These are phyloP conservation scores for Thamnaconus septentrionalis DNA, from an alignment of 2,113 vertebrate genomes.

Conservation along the genomic window DNA sequence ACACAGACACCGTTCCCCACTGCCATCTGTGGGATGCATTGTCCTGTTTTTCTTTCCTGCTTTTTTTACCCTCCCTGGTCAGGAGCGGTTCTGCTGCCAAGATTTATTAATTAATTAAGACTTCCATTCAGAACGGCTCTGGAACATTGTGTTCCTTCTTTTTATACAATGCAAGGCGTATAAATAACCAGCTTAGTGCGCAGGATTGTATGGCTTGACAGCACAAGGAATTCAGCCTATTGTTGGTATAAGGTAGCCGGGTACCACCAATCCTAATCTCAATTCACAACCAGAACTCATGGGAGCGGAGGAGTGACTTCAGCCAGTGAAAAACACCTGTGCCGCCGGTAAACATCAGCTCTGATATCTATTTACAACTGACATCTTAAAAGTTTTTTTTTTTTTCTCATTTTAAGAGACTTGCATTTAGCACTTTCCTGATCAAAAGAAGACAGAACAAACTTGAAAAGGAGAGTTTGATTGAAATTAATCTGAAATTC, in stretches of 20 bases:
- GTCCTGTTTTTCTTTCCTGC: constrained; percentile 63
- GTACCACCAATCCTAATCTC: constrained; percentile 5
- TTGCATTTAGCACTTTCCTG: too few relatives aligned
- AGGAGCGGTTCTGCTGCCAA: constrained; percentile 69
- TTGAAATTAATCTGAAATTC: too few relatives aligned
- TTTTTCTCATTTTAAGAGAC: too few relatives aligned
- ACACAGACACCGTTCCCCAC: constrained; percentile 71
- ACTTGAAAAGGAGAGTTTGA: too few relatives aligned
- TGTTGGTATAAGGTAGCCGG: constrained; percentile 40
- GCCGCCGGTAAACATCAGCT: too few relatives aligned
- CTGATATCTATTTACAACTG: too few relatives aligned
- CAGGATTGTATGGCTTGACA: constrained; percentile 45
- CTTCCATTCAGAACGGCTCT: constrained; percentile 72
- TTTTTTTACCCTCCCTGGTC: constrained; percentile 50
- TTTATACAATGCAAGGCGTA: constrained; percentile 56
- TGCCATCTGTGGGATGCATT: constrained; percentile 72
- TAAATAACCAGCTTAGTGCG: constrained; percentile 69
- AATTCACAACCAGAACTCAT: constrained; percentile 1
- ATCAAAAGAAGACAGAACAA: too few relatives aligned
- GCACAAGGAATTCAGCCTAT: constrained; percentile 35
- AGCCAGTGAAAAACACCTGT: too few relatives aligned
- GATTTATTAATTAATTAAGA: constrained; percentile 82
- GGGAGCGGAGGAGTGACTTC: too few relatives aligned
- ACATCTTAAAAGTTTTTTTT: too few relatives aligned
- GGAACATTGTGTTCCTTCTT: constrained; percentile 74